Conservation (phyloP, 2,113 vertebrate genomes). For the Tinamus guttatus region DNA sequence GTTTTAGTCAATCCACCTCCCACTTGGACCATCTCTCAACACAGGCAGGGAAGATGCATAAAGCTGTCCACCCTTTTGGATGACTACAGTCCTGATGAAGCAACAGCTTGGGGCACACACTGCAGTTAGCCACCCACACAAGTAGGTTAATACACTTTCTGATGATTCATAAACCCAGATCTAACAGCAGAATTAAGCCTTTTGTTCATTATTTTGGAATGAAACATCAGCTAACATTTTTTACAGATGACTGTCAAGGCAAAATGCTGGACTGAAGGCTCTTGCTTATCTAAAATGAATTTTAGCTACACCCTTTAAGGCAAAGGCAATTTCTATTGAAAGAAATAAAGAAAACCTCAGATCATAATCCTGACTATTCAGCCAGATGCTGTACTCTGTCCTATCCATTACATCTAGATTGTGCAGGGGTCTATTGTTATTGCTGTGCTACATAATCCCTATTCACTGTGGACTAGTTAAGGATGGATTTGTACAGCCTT, state of each 20-base stretch:
- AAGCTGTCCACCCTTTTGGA: conserved; percentile 61
- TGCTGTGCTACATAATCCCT: conserved; percentile 43
- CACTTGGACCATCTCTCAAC: conserved; percentile 38
- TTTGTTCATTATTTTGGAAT: conserved; percentile 65
- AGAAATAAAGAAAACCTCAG: conserved; percentile 52
- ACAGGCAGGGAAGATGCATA: conserved; percentile 6
- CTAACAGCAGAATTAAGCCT: conserved; percentile 33
- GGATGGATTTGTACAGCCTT: conserved; percentile 26
- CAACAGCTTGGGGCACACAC: conserved; percentile 23
- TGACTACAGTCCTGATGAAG: conserved; percentile 42
- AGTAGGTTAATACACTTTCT: conserved; percentile 59
- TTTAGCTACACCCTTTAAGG: conserved; percentile 56
- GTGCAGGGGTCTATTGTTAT: neutral
- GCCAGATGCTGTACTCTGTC: neutral
- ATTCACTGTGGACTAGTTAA: neutral
- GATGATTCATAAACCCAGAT: conserved; percentile 62
- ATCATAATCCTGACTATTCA: conserved; percentile 16
- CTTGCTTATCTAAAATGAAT: conserved; percentile 54
- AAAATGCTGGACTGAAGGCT: conserved; percentile 43
- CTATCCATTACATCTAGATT: neutral
- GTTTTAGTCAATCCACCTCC: conserved; percentile 56
- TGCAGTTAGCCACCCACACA: conserved; percentile 56
- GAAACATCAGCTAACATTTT: conserved; percentile 61
- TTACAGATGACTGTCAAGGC: conserved; percentile 61
- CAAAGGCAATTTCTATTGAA: conserved; percentile 55